These are phyloP conservation scores for Paramacrobiotus metropolitanus DNA, from an alignment of 1,140 invertebrate genomes.

Conservation along the genomic window DNA sequence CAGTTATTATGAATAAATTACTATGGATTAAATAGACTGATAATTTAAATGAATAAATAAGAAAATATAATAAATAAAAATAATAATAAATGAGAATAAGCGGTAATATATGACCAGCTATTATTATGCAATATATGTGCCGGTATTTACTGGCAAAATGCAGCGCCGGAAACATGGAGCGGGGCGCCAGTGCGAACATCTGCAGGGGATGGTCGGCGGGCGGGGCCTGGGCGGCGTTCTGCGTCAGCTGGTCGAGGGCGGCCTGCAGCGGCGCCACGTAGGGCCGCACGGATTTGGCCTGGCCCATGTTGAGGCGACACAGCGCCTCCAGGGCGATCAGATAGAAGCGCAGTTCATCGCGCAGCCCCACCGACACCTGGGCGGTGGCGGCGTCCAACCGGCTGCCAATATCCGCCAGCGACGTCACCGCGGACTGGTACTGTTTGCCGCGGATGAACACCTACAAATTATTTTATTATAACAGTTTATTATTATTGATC, in stretches of 20 bases:
- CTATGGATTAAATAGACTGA: too few relatives aligned
- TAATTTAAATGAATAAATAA: not conserved
- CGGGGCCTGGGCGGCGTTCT: not conserved
- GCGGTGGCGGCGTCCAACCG: not conserved
- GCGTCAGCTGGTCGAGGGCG: not conserved
- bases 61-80: not conserved
- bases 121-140: too few relatives aligned
- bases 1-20: too few relatives aligned
- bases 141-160: not conserved
- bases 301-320: not conserved
- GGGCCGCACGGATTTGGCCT: not conserved
- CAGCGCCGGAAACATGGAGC: not conserved
- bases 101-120: too few relatives aligned
- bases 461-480: too few relatives aligned
- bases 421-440: not conserved
- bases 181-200: not conserved
- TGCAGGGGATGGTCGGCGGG: not conserved
- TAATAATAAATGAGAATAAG: too few relatives aligned
- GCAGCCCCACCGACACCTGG: not conserved
- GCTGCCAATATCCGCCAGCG: not conserved
- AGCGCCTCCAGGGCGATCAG: not conserved
- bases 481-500: too few relatives aligned
- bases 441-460: not conserved
- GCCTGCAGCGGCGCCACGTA: not conserved
- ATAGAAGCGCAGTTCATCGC: conserved; percentile 1